Conservation (phyloP, 2,113 vertebrate genomes). For the Hippocampus guttulatus region DNA sequence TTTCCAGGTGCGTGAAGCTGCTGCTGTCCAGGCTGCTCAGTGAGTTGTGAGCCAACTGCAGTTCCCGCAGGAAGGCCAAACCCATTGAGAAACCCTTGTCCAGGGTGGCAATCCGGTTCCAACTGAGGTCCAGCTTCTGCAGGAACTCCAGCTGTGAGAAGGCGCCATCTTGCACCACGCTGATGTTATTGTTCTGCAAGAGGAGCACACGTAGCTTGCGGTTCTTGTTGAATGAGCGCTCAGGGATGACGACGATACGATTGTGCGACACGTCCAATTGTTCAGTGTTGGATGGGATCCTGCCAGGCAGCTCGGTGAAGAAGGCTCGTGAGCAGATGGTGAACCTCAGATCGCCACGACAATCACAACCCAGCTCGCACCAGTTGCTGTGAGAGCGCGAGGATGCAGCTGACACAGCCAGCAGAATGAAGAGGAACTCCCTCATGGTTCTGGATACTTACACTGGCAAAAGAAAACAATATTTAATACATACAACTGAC, state of each 20-base stretch:
- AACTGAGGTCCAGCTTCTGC: slow-evolving; percentile 74
- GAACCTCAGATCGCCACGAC: slow-evolving; percentile 62
- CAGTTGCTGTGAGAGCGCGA: slow-evolving; percentile 26
- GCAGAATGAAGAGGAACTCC: slow-evolving; percentile 41
- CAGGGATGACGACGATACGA: slow-evolving; percentile 56
- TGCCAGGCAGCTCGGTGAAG: slow-evolving; percentile 48
- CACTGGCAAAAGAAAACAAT: neutral
- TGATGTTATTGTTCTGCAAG: slow-evolving; percentile 73
- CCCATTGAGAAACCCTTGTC: slow-evolving; percentile 66
- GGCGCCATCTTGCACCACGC: slow-evolving; percentile 51
- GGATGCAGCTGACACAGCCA: slow-evolving; percentile 20
- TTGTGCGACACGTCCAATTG: slow-evolving; percentile 76
- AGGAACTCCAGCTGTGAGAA: slow-evolving; percentile 72
- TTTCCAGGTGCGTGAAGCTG: slow-evolving; percentile 70
- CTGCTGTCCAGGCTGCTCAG: slow-evolving; percentile 53
- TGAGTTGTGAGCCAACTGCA: slow-evolving; percentile 69
- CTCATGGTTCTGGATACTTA: slow-evolving; percentile 35
- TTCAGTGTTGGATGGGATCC: slow-evolving; percentile 64
- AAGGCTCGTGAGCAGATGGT: slow-evolving; percentile 65
- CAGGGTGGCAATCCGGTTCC: slow-evolving; percentile 67
- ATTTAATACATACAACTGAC: neutral
- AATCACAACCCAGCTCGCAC: slow-evolving; percentile 62
- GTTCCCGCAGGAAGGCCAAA: slow-evolving; percentile 63
- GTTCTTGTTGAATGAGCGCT: slow-evolving; percentile 50
- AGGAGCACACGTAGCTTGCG: slow-evolving; percentile 71